phyloP scores from a whole-genome alignment of 1,140 invertebrate genomes.

The Alviniconcha marisindica region DNA sequence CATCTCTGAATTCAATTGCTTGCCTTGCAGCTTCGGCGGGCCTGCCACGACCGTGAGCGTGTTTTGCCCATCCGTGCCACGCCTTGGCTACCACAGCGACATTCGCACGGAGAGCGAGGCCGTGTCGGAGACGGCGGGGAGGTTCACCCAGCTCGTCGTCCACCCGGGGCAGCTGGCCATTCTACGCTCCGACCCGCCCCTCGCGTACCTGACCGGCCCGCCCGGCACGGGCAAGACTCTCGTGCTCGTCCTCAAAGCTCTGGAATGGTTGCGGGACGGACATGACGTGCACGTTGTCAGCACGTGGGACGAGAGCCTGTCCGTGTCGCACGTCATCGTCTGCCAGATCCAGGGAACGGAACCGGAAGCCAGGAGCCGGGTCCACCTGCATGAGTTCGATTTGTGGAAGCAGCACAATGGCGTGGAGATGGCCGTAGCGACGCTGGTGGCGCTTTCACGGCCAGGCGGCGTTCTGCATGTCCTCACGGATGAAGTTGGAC shows the following conservation, averaged over 20 bases:
- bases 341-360: neutral
- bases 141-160: slow-evolving; percentile 19
- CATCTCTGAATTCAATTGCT: too few relatives aligned
- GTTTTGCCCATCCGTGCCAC: slow-evolving; percentile 8
- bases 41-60: slow-evolving; percentile 1
- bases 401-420: too few relatives aligned
- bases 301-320: slow-evolving; percentile 28
- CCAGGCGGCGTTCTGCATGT: too few relatives aligned
- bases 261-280: slow-evolving; percentile 10
- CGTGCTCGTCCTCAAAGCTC: slow-evolving; percentile 15
- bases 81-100: neutral
- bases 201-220: neutral
- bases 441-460: too few relatives aligned
- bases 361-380: too few relatives aligned
- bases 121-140: neutral
- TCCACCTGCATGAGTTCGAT: slow-evolving; percentile 14
- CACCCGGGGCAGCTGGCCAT: neutral
- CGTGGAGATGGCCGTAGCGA: too few relatives aligned
- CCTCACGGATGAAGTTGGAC: too few relatives aligned
- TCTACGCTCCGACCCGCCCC: neutral
- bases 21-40: too few relatives aligned
- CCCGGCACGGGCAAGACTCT: slow-evolving; percentile 29
- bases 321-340: neutral
- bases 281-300: slow-evolving; percentile 17
- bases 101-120: neutral